These are phyloP conservation scores for Ptychodera flava DNA, from an alignment of 35 echinoderm and acorn worm genomes.

Conservation along the genomic window DNA sequence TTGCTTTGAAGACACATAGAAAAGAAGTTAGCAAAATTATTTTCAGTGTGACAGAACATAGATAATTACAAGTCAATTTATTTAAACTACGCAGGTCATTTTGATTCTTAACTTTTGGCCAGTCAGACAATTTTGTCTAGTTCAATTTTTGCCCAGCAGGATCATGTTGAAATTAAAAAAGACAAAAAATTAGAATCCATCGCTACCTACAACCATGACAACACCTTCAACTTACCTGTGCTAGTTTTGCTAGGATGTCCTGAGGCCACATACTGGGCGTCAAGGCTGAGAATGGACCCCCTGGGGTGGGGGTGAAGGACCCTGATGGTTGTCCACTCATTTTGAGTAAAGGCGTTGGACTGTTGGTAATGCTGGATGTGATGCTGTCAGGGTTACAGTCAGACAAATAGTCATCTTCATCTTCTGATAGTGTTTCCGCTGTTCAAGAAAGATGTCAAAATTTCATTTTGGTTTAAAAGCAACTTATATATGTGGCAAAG, in stretches of 20 bases:
- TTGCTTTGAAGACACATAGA: too few relatives aligned
- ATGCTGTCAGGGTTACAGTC: neutral
- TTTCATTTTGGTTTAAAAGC: too few relatives aligned
- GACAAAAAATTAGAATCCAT: too few relatives aligned
- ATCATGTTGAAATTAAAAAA: neutral
- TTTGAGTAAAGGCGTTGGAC: slow-evolving; percentile 19
- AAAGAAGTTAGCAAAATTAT: too few relatives aligned
- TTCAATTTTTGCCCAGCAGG: neutral
- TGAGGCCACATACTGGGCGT: slow-evolving; percentile 92
- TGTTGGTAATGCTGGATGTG: slow-evolving; percentile 10
- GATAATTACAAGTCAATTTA: too few relatives aligned
- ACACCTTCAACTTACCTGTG: slow-evolving; percentile 92
- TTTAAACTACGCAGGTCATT: too few relatives aligned
- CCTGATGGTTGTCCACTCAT: slow-evolving; percentile 57
- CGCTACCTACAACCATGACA: too few relatives aligned
- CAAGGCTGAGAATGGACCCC: slow-evolving; percentile 94
- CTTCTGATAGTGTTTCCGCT: slow-evolving; percentile 97
- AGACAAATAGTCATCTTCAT: slow-evolving; percentile 69
- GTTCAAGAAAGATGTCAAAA: too few relatives aligned
- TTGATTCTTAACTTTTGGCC: too few relatives aligned
- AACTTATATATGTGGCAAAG: too few relatives aligned
- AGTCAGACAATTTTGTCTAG: neutral
- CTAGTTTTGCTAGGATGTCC: slow-evolving; percentile 89
- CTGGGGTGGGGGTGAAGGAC: slow-evolving; percentile 71
- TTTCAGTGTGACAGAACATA: too few relatives aligned